A percentile compares a stretch with the other conserved stretches of the same genome.
Conservation (phyloP, 2,888 invertebrate genomes). For the Sesia apiformis region DNA sequence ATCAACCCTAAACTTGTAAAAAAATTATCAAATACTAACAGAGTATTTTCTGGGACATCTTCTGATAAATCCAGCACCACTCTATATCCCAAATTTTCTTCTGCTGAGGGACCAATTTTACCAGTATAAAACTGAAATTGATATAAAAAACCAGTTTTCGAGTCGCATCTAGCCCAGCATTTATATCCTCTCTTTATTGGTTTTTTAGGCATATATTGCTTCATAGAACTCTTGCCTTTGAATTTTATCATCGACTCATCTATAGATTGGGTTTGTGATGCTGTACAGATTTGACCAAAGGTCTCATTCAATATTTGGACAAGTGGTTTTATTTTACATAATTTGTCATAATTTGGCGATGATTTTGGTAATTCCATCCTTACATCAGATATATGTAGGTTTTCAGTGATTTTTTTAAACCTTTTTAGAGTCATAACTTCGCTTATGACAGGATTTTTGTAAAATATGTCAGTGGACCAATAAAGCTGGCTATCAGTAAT, state of each 20-base stretch:
- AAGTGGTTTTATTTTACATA: slow-evolving; percentile 7
- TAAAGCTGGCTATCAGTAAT: not conserved
- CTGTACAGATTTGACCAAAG: slow-evolving; percentile 4
- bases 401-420: slow-evolving; percentile 3
- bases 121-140: slow-evolving; percentile 1
- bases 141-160: slow-evolving; percentile 8
- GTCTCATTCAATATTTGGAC: slow-evolving; percentile 4
- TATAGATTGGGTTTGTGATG: slow-evolving; percentile 7
- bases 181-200: slow-evolving; percentile 13
- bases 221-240: slow-evolving; percentile 9
- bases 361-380: not conserved
- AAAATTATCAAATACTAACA: slow-evolving; percentile 2
- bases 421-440: slow-evolving; percentile 2
- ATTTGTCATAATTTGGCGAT: slow-evolving; percentile 5
- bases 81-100: slow-evolving; percentile 2
- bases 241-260: slow-evolving; percentile 14
- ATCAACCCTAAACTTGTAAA: not conserved
- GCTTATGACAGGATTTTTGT: not conserved
- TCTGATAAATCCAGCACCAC: not conserved
- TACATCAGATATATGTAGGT: not conserved
- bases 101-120: not conserved
- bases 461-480: slow-evolving; percentile 1
- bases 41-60: not conserved
- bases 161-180: slow-evolving; percentile 9
- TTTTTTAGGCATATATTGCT: slow-evolving; percentile 13